phyloP scores from a whole-genome alignment of 2,888 invertebrate genomes.

The Metallyticus violacea region DNA sequence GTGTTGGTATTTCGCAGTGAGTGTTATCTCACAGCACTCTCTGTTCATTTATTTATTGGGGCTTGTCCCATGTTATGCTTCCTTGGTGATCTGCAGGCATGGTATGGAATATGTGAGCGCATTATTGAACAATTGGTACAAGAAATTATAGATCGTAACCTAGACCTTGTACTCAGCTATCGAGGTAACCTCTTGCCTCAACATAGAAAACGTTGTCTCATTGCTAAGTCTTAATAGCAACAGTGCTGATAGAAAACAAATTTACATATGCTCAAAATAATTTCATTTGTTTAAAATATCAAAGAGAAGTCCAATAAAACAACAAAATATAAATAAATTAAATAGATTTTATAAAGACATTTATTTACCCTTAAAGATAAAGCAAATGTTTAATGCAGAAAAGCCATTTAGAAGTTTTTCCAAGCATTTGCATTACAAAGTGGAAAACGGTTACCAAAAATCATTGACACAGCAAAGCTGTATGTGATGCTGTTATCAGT shows the following conservation, averaged over 20 bases:
- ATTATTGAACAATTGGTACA: slow-evolving; percentile 20
- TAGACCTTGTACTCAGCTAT: slow-evolving; percentile 24
- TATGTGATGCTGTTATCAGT: neutral
- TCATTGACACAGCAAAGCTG: neutral
- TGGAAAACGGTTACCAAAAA: neutral
- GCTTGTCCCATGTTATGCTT: slow-evolving; percentile 24
- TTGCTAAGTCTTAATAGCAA: neutral
- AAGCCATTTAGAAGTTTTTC: neutral
- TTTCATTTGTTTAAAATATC: neutral
- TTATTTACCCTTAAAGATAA: neutral
- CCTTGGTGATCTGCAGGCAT: slow-evolving; percentile 28
- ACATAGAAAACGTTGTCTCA: neutral
- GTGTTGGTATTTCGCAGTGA: slow-evolving; percentile 25
- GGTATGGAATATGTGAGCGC: slow-evolving; percentile 20
- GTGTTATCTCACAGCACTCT: slow-evolving; percentile 22
- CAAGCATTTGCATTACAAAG: neutral
- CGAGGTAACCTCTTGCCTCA: slow-evolving; percentile 21
- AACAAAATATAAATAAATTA: neutral
- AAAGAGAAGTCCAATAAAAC: neutral
- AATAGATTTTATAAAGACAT: neutral
- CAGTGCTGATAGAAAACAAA: neutral
- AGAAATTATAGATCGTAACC: slow-evolving; percentile 24
- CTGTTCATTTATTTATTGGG: slow-evolving; percentile 20
- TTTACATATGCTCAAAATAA: neutral
- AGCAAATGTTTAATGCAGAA: neutral